Evolutionary conservation across 2,113 vertebrate species (phyloP), one percentile per base, ranked within the genome.

Genomic region (Parus major): DNA sequence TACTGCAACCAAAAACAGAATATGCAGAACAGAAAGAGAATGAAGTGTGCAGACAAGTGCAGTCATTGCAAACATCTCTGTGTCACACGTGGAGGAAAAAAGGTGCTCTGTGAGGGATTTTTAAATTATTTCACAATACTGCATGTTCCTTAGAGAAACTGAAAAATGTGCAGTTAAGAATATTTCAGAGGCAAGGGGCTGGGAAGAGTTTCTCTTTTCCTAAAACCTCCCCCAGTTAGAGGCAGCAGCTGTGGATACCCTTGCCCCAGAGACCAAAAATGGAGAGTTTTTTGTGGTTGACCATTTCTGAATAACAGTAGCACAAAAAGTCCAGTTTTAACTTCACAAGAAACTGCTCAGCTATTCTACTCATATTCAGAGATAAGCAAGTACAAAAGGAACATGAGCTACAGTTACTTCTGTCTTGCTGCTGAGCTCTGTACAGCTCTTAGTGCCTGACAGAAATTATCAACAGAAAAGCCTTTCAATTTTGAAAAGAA

Each of bases 211-310:
- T 59, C 31, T 65, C 15, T 36, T 69, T 72, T 53, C 42, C 57
- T 78, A 29, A 53, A 68, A 57, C 5, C 9, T 47, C 31, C 7
- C 23, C 10, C 19, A 33, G 17, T 66, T 7, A 66, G 16, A 84
- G 60, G 31, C 39, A 84, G 44, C 36, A 78, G 1, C 31, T 41
- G 15, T 39, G n/a, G 52, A 80, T 24, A 65, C 1, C 21, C 9
- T 20, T 52, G 13, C 50, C 68, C 33, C 27, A 68, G 53, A 75
- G 42, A 23, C 44, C 4, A 3, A 39, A 91, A 55, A 11, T 3
- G 0, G 39, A 21, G 3, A 29, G 7, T 0, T 46, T 81, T 49
- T 50, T 64, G 41, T 33, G 13, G 8, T 12, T 31, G 19, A 5
- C 28, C 29, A n/a, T 70, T 85, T 70, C 56, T 66, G 14, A 75